Conservation (phyloP, 2,888 invertebrate genomes). For the Hyppa rectilinea region DNA sequence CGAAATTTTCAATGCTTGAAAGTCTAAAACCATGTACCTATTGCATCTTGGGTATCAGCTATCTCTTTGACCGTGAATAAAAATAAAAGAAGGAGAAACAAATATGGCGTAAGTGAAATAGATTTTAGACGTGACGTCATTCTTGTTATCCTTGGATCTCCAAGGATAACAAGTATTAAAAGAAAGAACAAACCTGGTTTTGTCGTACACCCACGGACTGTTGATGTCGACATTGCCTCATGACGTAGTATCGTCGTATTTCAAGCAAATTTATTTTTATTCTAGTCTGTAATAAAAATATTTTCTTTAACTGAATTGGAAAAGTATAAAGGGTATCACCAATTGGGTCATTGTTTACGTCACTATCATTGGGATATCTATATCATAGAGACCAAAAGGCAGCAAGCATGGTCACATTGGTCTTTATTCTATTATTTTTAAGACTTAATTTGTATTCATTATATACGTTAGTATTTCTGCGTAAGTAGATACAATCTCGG, state of each 20-base stretch:
- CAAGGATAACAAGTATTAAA: no score
- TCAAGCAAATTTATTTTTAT: not conserved
- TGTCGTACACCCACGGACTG: conserved; percentile 22
- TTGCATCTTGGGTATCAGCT: not conserved
- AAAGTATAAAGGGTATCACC: not conserved
- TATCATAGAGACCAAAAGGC: not conserved
- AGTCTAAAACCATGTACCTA: not conserved
- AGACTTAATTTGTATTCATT: not conserved
- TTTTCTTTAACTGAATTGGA: not conserved
- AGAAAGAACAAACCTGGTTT: not conserved
- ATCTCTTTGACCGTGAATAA: not conserved
- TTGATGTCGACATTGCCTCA: conserved; percentile 9
- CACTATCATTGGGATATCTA: not conserved
- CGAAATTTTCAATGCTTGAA: not conserved
- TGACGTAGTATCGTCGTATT: conserved; percentile 8
- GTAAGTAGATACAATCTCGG: not conserved
- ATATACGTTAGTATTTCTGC: no score
- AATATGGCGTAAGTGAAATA: not conserved
- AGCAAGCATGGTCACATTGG: not conserved
- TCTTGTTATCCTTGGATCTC: conserved; percentile 11
- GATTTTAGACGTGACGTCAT: conserved; percentile 9
- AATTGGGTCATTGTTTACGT: not conserved
- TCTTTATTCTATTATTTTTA: not conserved
- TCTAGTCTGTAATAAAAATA: not conserved
- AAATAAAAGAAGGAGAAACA: not conserved